These are phyloP conservation scores for Panagrolaimus sp. DNA, from an alignment of 1,140 invertebrate genomes.

Conservation along the genomic window DNA sequence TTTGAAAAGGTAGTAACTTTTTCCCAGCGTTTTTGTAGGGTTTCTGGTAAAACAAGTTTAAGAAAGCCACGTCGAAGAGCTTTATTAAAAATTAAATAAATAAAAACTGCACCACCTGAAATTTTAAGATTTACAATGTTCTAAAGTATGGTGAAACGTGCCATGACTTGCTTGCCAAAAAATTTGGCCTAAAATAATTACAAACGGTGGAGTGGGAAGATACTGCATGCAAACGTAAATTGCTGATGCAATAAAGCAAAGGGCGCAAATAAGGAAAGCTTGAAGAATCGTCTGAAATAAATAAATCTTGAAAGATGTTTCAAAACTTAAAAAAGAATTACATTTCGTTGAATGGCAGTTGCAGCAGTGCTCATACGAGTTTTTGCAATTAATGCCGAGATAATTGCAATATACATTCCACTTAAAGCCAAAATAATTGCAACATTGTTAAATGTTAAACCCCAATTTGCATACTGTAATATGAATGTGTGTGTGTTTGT, in stretches of 20 bases:
- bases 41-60: too few relatives aligned
- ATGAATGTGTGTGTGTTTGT: constrained; percentile 1
- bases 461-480: not conserved
- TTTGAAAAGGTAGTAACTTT: too few relatives aligned
- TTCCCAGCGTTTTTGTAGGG: too few relatives aligned
- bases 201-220: constrained; percentile 1
- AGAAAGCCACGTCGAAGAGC: not conserved
- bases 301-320: too few relatives aligned
- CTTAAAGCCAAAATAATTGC: constrained; percentile 17
- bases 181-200: constrained; percentile 21
- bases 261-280: constrained; percentile 24
- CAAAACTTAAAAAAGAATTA: too few relatives aligned
- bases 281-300: constrained; percentile 20
- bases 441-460: constrained; percentile 8
- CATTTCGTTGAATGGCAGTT: too few relatives aligned
- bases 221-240: constrained; percentile 35
- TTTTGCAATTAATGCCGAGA: too few relatives aligned
- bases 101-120: not conserved
- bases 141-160: too few relatives aligned
- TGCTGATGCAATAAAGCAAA: constrained; percentile 19
- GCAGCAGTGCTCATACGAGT: too few relatives aligned
- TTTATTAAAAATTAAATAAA: constrained; percentile 7
- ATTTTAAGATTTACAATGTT: too few relatives aligned
- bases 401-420: constrained; percentile 17
- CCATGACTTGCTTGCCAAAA: constrained; percentile 20